These are phyloP conservation scores for Hemitrygon akajei DNA, from an alignment of 2,797 vertebrate species.

Conservation along the genomic window DNA sequence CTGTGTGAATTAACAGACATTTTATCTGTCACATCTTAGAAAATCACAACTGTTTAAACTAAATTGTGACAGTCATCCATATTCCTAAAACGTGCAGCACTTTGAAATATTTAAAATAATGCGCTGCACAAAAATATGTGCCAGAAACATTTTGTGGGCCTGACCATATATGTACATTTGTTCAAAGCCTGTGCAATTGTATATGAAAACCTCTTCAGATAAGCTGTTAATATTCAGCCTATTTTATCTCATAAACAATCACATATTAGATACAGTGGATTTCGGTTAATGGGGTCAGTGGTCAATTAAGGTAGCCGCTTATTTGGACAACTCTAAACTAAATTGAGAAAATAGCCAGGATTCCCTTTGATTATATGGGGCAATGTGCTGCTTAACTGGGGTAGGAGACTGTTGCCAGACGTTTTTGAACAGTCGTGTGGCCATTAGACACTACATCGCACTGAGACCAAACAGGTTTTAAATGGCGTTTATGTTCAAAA, in stretches of 20 bases:
- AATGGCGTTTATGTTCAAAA: too few relatives aligned
- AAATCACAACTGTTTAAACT: background rate
- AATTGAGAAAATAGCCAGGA: too few relatives aligned
- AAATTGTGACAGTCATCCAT: background rate
- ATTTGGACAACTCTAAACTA: too few relatives aligned
- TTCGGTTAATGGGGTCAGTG: too few relatives aligned
- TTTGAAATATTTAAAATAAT: background rate
- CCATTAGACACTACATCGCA: too few relatives aligned
- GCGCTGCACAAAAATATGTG: background rate
- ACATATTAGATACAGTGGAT: too few relatives aligned
- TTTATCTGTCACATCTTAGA: background rate
- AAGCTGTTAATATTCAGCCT: background rate
- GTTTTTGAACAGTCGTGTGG: too few relatives aligned
- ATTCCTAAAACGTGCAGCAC: background rate
- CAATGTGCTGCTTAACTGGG: too few relatives aligned
- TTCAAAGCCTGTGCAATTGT: background rate
- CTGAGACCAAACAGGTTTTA: too few relatives aligned
- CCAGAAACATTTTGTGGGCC: background rate
- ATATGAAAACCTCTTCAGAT: background rate
- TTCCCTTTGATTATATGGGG: too few relatives aligned
- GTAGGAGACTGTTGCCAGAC: too few relatives aligned
- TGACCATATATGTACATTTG: background rate
- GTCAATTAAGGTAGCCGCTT: too few relatives aligned
- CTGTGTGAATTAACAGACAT: slow-evolving; percentile 51
- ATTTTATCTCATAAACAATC: background rate